Base-by-base conservation (phyloP, 1,140 invertebrate species). In the Drosophila pandora region DNA sequence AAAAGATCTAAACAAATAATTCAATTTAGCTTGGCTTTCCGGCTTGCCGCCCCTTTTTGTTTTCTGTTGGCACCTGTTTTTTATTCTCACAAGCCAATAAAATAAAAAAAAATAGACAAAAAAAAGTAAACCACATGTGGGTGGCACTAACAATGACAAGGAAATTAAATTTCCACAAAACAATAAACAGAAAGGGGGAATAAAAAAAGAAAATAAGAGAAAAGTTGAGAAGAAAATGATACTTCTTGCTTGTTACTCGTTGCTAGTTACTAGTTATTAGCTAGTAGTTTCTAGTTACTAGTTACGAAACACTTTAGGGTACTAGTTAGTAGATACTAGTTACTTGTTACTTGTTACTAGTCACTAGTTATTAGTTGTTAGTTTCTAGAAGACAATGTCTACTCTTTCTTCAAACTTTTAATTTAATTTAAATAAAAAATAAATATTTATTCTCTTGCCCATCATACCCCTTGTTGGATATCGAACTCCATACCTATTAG, bases 131-230 rank as follows among this genome's bases (percentile, higher is more conserved):
- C 17, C 17, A 17, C 39, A 25, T 63, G 28, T 63, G 62, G 30
- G 23, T 21, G 49, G 59, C 39, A 25, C 37, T 39, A 28, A 62
- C 63, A 74, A 61, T 59, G 43, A 5, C 43, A 63, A 85, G 81
- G 81, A 84, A 84, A 84, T 84, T 85, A 84, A 63, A 80, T 84
- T 43, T 80, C 54, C 56, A 76, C 62, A 61, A 64, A 43, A 76
- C 65, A 83, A 83, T 56, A 50, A 47, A 21, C 8, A 56, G 39
- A 28, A 28, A 28, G 25, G 25, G 67, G 60, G 37, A 48, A 41
- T 34, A 10, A 13, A 25, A 22, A 6, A 13, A 17, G n/a, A 3
- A 41, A 41, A 13, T 41, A 2, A 13, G n/a, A 41, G 39, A 3
- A 28, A 28, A 3, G 25, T 6, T 17, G 17, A 17, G 17, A 17